These are phyloP conservation scores for Lycaon pictus DNA, from an alignment of 2,113 vertebrate species.

Conservation along the genomic window DNA sequence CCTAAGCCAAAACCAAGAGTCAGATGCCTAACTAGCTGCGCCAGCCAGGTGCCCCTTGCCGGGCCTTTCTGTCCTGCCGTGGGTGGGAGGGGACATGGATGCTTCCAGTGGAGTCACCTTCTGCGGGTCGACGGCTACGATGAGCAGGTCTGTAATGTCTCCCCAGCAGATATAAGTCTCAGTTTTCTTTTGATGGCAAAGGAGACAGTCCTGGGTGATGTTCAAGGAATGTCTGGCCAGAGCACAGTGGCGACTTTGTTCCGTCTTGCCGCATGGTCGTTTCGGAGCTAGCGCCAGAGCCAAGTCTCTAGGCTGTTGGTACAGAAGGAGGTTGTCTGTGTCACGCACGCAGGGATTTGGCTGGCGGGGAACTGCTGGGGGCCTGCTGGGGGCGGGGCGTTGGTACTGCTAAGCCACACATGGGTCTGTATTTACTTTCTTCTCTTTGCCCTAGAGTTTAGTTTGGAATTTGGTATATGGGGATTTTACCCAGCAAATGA, in stretches of 20 bases:
- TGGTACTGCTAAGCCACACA: background rate
- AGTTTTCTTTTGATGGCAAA: conserved; percentile 53
- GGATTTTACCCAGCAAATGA: background rate
- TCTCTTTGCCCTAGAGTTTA: background rate
- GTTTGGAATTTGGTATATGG: background rate
- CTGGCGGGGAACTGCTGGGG: background rate
- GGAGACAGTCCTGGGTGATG: conserved; percentile 46
- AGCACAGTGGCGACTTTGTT: conserved; percentile 75
- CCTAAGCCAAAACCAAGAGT: background rate
- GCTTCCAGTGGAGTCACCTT: background rate
- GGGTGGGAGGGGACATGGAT: fast-evolving
- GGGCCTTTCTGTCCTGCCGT: background rate
- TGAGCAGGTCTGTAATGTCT: background rate
- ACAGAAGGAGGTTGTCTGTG: conserved; percentile 55
- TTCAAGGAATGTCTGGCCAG: conserved; percentile 75
- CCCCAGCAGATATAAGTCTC: background rate
- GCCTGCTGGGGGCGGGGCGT: background rate
- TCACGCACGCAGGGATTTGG: background rate
- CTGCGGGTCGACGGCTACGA: background rate
- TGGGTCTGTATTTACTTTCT: background rate
- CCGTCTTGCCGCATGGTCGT: conserved; percentile 1
- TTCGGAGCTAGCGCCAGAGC: conserved; percentile 50
- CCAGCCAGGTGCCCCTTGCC: background rate
- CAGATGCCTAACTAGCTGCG: background rate
- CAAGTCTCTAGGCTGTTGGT: conserved; percentile 34